Base-by-base conservation (phyloP, 2,888 invertebrate genomes). In the Antitype chi region DNA sequence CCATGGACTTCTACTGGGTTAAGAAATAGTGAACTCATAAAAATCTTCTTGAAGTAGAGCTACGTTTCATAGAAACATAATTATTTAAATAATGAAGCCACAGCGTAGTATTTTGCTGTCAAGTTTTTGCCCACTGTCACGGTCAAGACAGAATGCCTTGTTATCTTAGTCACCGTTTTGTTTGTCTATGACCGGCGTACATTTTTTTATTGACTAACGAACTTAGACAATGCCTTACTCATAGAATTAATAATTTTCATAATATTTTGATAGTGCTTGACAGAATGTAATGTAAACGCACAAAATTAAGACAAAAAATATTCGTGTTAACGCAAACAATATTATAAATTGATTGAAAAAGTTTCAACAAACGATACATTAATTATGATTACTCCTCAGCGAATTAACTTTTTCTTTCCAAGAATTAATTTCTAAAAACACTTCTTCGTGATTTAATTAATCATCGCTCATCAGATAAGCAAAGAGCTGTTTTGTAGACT, bases 401-500 rank as follows among this genome's bases (percentile, higher is more conserved):
- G 55, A 67, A 82, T 70, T 23, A 70, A 60, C 38, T 70, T 70
- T 82, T 75, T 69, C 49, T n/a, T 60, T 66, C 57, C 15, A 53
- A 52, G 77, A 66, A 82, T 49, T n/a, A 76, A 66, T 66, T 71
- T 66, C 60, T 73, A 66, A 73, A 70, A 82, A 82, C 79, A 78
- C 78, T 76, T 82, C 55, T 77, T 68, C 73, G 69, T 86, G 87
- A 88, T 85, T 85, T 80, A 78, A 85, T 87, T 83, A 80, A 79
- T 84, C n/a, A 77, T 55, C 76, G 17, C 55, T 66, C 78, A 71
- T 64, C 77, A 68, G 73, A 79, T 85, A 77, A 60, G 74, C 43
- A 59, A 74, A 57, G 20, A 63, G 49, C 43, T 43, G 74, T 74
- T 81, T 81, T 74, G 49, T 52, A 64, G 11, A 59, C 57, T 59